Base-by-base conservation (phyloP, 2,888 invertebrate genomes). In the Macaria notata region DNA sequence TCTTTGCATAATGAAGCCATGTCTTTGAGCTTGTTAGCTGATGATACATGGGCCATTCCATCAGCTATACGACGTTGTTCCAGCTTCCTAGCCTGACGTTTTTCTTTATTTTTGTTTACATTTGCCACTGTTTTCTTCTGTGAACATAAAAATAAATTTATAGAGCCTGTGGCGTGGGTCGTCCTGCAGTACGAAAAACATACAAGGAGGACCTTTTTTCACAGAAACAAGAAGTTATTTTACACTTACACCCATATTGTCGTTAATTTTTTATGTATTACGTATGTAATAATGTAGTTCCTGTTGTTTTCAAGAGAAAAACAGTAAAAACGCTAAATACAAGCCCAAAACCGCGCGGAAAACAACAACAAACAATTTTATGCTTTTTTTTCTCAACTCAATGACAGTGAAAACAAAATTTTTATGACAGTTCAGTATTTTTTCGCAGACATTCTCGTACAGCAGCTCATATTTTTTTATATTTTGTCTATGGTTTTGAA, bases 1-100 rank as follows among this genome's bases (percentile, higher is more conserved):
- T 93, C 93, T 54, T 92, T 86, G 67, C 95, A 93, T 0, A 93
- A 80, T 30, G 90, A 83, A 59, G 95, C 79, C 41, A 95, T 93
- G 74, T 95, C 93, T 47, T 83, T 81, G 31, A 86, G 69, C 70
- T 86, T 86, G 67, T 95, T 95, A 0, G 95, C 95, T 57, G 92
- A 90, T 29, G 93, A 92, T 0, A 95, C 93, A 51, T 88, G 78
- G 47, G 88, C 81, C 92, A 93, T 93, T 3, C 94, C 93, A 73
- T 92, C 90, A 9, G 93, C 92, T 66, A 94, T 92, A 62, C 92
- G 88, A 47, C 88, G 88, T 69, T 93, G 93, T 70, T 94, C 94
- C 57, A 93, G 84, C 74, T 94, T 94, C 46, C 94, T 85, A 53
- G 93, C 93, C 65, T 92, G 84, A 7, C 94, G 89, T 72, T 94